These are phyloP conservation scores for Lacanobia wlatinum DNA, from an alignment of 2,888 invertebrate genomes.

Conservation along the genomic window DNA sequence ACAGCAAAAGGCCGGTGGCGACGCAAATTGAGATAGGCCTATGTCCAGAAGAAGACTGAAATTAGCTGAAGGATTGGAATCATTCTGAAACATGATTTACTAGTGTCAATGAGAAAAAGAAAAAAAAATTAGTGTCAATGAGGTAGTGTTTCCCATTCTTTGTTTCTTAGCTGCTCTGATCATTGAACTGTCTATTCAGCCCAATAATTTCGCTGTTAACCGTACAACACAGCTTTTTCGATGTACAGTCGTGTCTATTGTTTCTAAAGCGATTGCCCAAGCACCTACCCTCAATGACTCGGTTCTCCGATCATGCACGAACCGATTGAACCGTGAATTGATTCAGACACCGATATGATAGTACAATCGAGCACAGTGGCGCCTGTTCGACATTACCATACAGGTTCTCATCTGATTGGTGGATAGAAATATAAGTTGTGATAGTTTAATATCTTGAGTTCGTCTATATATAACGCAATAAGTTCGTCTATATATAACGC, in stretches of 20 bases:
- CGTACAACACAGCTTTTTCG: constrained; percentile 67
- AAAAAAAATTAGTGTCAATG: too few species aligned
- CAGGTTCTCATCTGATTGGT: constrained; percentile 42
- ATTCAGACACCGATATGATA: constrained; percentile 72
- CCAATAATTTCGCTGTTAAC: constrained; percentile 31
- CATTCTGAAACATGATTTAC: background rate
- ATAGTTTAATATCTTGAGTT: constrained; percentile 27
- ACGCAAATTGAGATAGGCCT: background rate
- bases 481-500: too few species aligned
- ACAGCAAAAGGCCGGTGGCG: background rate
- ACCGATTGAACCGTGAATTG: constrained; percentile 71
- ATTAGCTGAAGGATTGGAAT: background rate
- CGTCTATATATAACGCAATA: too few species aligned
- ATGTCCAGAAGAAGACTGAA: too few species aligned
- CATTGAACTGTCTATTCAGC: background rate
- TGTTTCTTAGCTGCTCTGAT: background rate
- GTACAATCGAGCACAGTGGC: constrained; percentile 67
- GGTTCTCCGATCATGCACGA: constrained; percentile 64
- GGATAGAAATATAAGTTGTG: constrained; percentile 9
- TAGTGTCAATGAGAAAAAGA: too few species aligned
- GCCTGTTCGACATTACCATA: constrained; percentile 49
- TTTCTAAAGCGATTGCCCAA: constrained; percentile 64
- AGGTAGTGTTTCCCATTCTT: background rate
- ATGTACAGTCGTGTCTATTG: constrained; percentile 66
- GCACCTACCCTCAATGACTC: constrained; percentile 59